Base-by-base conservation (phyloP, 1,140 invertebrate species). In the Cheumatopsyche charites region DNA sequence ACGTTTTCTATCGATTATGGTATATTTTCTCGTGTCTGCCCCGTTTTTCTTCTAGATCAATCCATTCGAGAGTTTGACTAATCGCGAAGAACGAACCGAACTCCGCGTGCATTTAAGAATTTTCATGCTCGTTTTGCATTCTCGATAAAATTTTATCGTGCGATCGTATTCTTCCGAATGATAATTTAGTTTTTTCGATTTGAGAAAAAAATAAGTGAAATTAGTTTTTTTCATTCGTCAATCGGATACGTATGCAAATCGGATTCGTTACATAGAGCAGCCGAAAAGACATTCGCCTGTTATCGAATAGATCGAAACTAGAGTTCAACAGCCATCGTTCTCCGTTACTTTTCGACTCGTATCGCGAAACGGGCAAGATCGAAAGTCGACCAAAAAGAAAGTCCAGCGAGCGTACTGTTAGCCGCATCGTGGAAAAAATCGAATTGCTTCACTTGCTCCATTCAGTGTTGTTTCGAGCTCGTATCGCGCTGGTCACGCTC, bases 311-410 rank as follows among this genome's bases (percentile, higher is more conserved):
- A 52, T 36, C 29, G 9, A 36, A 36, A 52, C 19, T 52, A 52
- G 47, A 19, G 58, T 62, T 62, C 29, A 62, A 41, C 58, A 62
- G 58, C 23, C 29, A 29, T 21, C 58, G 58, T 21, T 13, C 17
- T 41, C 62, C 62, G 62, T 63, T 63, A 63, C 62, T 42, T 63
- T 63, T 63, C 62, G 29, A 23, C 62, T 67, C 45, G 42, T 26
- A 12, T 12, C 19, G 23, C 47, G 6, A 43, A 21, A 13, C 3
- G 5, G 45, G 4, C 21, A 21, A 29, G 36, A 72, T 43, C 65
- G 71, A 72, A 72, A 72, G 71, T 68, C 71, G 71, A 61, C 71
- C 65, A 67, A 67, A 72, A 72, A 72, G 65, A 67, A 72, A 72
- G 65, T 67, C 67, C 62, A 25, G 71, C 71, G 49, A 72, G 21